A percentile compares a stretch with the other conserved stretches of the same genome.
Evolutionary conservation across 2,113 vertebrate genomes (phyloP).

Genomic region (Trematomus loennbergii): DNA sequence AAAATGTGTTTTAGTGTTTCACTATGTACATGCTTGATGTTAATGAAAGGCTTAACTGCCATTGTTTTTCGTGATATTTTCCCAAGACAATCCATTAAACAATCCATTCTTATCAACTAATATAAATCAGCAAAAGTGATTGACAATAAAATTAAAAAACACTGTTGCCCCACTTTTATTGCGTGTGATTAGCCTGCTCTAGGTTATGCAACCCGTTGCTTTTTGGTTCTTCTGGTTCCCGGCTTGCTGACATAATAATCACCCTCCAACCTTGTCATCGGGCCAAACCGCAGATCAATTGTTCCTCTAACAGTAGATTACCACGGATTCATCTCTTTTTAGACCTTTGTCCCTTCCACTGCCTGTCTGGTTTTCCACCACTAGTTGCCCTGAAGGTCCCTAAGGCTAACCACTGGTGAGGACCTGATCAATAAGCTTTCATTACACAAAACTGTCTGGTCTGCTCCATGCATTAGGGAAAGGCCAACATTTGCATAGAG

Average conservation of each 20-base stretch:
- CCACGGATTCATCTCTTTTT: conserved; percentile 78
- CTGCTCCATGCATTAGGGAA: conserved; percentile 59
- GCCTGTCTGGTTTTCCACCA: conserved; percentile 78
- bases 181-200: conserved; percentile 29
- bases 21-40: conserved; percentile 16
- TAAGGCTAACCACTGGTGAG: conserved; percentile 71
- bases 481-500: conserved; percentile 20
- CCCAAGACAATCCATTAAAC: conserved; percentile 26
- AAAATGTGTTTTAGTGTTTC: conserved; percentile 25
- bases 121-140: conserved; percentile 34
- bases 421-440: conserved; percentile 74
- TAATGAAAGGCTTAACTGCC: conserved; percentile 32
- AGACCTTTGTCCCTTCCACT: conserved; percentile 72
- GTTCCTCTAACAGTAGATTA: conserved; percentile 80
- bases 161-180: conserved; percentile 30
- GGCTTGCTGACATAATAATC: conserved; percentile 77
- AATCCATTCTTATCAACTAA: conserved; percentile 28
- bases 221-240: conserved; percentile 57
- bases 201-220: conserved; percentile 72
- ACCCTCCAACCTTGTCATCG: conserved; percentile 75
- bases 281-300: conserved; percentile 81
- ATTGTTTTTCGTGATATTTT: conserved; percentile 17
- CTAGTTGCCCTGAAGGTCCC: conserved; percentile 67
- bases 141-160: conserved; percentile 44
- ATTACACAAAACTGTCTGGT: conserved; percentile 75